Percentiles rank a stretch among this genome's conserved stretches.
Conservation (phyloP, 30 jellyfish, hydroid and myxozoan genomes). For the Nemopilema nomurai region DNA sequence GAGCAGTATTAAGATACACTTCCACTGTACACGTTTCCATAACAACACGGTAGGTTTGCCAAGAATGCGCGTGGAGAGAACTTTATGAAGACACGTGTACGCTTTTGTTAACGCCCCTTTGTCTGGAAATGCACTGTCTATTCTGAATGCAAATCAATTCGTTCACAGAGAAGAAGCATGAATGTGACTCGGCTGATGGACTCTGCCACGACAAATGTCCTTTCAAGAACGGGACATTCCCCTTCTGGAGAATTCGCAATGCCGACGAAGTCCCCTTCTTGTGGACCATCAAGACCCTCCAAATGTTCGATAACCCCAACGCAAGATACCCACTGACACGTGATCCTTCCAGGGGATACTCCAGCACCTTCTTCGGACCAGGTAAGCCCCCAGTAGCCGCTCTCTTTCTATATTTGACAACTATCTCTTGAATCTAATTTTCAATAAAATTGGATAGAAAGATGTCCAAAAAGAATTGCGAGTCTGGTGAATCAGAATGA, state of each 20-base stretch:
- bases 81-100: too few species aligned
- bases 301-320: constrained; percentile 84
- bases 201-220: constrained; percentile 95
- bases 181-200: constrained; percentile 93
- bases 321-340: constrained; percentile 76
- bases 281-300: constrained; percentile 88
- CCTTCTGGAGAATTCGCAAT: constrained; percentile 93
- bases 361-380: constrained; percentile 95
- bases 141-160: neutral
- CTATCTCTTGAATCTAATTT: too few species aligned
- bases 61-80: too few species aligned
- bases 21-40: too few species aligned
- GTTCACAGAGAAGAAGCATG: constrained; percentile 72
- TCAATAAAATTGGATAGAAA: neutral
- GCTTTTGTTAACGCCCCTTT: neutral
- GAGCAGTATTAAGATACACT: too few species aligned
- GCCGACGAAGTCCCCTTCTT: constrained; percentile 88
- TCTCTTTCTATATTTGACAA: too few species aligned
- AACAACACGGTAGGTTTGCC: too few species aligned
- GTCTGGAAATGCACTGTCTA: neutral
- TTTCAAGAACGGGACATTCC: constrained; percentile 88
- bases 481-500: neutral
- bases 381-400: constrained; percentile 73
- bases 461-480: neutral
- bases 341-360: constrained; percentile 87